Evolutionary conservation across 2,797 vertebrate genomes (phyloP), one percentile per base, ranked within the genome.

Genomic region (Coluber constrictor): DNA sequence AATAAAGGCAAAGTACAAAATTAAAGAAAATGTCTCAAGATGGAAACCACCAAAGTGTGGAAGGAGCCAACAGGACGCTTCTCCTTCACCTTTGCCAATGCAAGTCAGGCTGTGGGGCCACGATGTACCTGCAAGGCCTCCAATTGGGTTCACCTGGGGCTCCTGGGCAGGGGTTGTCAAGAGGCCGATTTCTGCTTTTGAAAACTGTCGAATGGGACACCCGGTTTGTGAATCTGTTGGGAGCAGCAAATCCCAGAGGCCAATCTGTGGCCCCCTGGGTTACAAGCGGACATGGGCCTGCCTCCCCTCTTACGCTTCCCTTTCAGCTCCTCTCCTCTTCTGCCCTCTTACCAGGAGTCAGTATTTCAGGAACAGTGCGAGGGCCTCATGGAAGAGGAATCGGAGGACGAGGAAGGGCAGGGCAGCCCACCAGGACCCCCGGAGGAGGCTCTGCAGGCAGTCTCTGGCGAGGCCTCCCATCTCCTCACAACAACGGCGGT

Each of bases 361-460:
- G 55, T 70, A 15, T 97, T 98, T 9, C 96, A 63, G 70, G 98
- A 98, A 91, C 97, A 98, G 92, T 98, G 98, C 20, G 97, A 98
- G 94, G 98, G 98, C 6, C 97, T 98, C 87, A 95, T 98, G 5
- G 98, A 98, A 83, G 98, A 98, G 10, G 91, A 90, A 1, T 61
- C 70, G 0, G 92, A 83, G 1, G 97, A 97, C 0, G 94, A 97
- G 0, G 97, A 97, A 0, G 95, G 95, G 1, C n/a, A 70, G 3
- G 89, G 63, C 10, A 83, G 56, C 55, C 89, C 93, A 1, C 43
- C 90, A 13, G 94, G 95, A 15, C 94, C 54, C 0, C 94, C 54
- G 0, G 89, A 74, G 12, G 92, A 61, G 5, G 96, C 93, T 1
- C 37, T 0, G 0, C 20, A 23, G 9, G 55, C 86, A 1, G 90